A percentile compares a stretch with the other conserved stretches of the same genome.
phyloP scores from a whole-genome alignment of 2,797 vertebrate genomes.

The Protosalanx chinensis region DNA sequence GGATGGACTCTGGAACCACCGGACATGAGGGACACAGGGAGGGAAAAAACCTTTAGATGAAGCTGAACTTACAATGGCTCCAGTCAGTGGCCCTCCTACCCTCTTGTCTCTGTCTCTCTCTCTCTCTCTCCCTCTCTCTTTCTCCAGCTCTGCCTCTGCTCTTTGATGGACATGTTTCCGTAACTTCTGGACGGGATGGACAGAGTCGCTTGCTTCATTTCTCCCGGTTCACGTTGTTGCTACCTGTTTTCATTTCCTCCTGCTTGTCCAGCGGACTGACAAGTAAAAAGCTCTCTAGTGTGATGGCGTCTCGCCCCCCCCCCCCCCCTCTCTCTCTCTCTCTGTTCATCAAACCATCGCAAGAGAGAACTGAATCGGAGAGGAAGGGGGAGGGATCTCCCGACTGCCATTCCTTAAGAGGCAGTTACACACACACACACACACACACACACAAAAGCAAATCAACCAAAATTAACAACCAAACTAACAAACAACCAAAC shows the following conservation, averaged over 20 bases:
- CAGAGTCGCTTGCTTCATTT: slow-evolving; percentile 71
- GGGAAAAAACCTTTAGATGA: slow-evolving; percentile 63
- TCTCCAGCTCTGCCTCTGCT: slow-evolving; percentile 71
- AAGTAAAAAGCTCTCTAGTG: slow-evolving; percentile 67
- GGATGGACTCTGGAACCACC: slow-evolving; percentile 76
- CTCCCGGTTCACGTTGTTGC: slow-evolving; percentile 70
- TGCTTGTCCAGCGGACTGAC: slow-evolving; percentile 69
- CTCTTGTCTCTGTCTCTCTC: slow-evolving; percentile 55
- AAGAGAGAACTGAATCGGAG: slow-evolving; percentile 64
- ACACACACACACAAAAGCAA: slow-evolving; percentile 64
- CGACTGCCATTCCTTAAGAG: slow-evolving; percentile 76
- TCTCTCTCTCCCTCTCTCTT: slow-evolving; percentile 57
- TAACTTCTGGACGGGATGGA: slow-evolving; percentile 75
- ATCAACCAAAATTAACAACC: slow-evolving; percentile 86
- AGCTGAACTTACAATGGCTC: slow-evolving; percentile 74
- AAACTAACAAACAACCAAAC: slow-evolving; percentile 81
- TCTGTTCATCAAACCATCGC: slow-evolving; percentile 66
- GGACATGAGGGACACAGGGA: slow-evolving; percentile 72
- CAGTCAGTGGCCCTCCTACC: slow-evolving; percentile 70
- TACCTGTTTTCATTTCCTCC: slow-evolving; percentile 73
- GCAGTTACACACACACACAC: slow-evolving; percentile 68
- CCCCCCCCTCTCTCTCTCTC: too few relatives aligned
- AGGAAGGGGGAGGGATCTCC: slow-evolving; percentile 67
- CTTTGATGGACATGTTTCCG: slow-evolving; percentile 71
- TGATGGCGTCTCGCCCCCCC: slow-evolving; percentile 61